phyloP scores from a whole-genome alignment of 2,797 vertebrate species.

The Acanthis flammea region DNA sequence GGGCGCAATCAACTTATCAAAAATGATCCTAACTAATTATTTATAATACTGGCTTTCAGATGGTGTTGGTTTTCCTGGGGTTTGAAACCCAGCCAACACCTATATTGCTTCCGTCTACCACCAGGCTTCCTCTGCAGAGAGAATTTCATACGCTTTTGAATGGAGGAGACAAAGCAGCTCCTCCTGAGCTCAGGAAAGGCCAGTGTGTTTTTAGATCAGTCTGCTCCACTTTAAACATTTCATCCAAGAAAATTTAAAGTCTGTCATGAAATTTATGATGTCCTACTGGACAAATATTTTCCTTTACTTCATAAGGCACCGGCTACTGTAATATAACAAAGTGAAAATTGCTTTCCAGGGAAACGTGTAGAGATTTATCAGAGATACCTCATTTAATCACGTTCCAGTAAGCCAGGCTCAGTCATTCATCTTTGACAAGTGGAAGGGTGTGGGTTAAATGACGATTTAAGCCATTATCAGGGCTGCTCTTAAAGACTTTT shows the following conservation, averaged over 20 bases:
- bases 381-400: conserved; percentile 29
- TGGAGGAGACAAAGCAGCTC: neutral
- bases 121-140: conserved; percentile 3
- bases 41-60: conserved; percentile 51
- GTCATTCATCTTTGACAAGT: neutral
- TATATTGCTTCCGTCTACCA: conserved; percentile 34
- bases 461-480: neutral
- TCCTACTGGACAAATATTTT: conserved; percentile 48
- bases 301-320: conserved; percentile 14
- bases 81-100: conserved; percentile 47
- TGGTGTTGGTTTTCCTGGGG: conserved; percentile 8
- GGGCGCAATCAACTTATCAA: conserved; percentile 43
- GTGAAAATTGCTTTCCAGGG: conserved; percentile 35
- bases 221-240: conserved; percentile 37
- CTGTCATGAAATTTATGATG: conserved; percentile 55
- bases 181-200: conserved; percentile 4
- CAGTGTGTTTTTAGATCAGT: conserved; percentile 22
- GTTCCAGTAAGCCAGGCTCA: neutral
- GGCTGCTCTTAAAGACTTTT: neutral
- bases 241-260: conserved; percentile 42
- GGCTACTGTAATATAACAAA: conserved; percentile 49
- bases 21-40: conserved; percentile 52
- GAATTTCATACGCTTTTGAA: neutral
- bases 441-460: neutral
- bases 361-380: conserved; percentile 27